Percentiles rank a stretch among this genome's conserved stretches.
Evolutionary conservation across 2,888 invertebrate genomes (phyloP).

Genomic region (Aproaerema taeniolella): DNA sequence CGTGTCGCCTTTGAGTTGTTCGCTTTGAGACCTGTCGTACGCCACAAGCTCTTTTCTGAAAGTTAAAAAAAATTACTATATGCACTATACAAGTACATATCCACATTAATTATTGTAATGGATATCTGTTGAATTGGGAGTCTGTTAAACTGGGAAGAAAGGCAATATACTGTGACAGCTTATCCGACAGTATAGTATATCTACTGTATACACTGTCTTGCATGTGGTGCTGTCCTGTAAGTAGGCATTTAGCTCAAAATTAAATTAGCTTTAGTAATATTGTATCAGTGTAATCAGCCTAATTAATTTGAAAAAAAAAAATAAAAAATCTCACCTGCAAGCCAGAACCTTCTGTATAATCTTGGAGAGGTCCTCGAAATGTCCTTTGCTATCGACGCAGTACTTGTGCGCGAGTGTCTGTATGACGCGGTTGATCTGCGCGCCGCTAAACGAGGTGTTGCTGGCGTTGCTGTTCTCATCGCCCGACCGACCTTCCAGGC

Average conservation of each 20-base stretch:
- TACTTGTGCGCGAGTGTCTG: conserved; percentile 96
- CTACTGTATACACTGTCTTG: too few species aligned
- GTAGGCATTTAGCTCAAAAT: too few species aligned
- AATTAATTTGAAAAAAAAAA: not conserved
- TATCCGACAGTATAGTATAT: too few species aligned
- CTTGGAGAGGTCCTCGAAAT: conserved; percentile 96
- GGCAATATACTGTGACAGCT: too few species aligned
- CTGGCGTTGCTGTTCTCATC: conserved; percentile 70
- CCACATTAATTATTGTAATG: not conserved
- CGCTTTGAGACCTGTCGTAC: conserved; percentile 91
- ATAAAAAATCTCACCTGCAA: conserved; percentile 74
- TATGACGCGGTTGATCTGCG: conserved; percentile 93
- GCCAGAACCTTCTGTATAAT: conserved; percentile 94
- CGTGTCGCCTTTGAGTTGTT: conserved; percentile 68
- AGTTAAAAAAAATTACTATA: conserved; percentile 17
- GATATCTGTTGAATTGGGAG: not conserved
- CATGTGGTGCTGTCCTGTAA: too few species aligned
- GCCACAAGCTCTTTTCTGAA: conserved; percentile 90
- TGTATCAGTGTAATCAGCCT: not conserved
- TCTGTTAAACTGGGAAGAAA: too few species aligned
- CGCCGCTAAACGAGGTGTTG: conserved; percentile 73
- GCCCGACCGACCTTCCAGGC: conserved; percentile 81
- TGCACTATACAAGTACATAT: too few species aligned
- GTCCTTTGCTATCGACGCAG: conserved; percentile 94
- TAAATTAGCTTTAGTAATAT: not conserved